phyloP scores from a whole-genome alignment of 1,140 invertebrate genomes.

The Drosophila serrata region DNA sequence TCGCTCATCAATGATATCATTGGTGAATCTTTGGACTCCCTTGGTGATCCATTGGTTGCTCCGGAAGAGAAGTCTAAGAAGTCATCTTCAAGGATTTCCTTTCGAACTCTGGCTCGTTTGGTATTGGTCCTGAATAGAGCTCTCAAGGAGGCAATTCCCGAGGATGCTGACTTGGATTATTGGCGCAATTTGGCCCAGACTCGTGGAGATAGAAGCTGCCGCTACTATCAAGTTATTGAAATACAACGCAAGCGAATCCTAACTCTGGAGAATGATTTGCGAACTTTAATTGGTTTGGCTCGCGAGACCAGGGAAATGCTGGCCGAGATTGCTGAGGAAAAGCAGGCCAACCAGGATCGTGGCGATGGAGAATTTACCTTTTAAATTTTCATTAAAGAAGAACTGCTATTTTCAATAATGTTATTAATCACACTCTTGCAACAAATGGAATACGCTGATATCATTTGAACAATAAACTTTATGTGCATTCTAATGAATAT shows the following conservation, averaged over 20 bases:
- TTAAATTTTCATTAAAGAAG: too few relatives aligned
- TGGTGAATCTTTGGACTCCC: not conserved
- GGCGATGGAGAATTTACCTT: slow-evolving; percentile 1
- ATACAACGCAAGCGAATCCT: slow-evolving; percentile 47
- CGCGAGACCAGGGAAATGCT: slow-evolving; percentile 56
- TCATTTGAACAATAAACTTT: not conserved
- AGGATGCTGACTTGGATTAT: slow-evolving; percentile 23
- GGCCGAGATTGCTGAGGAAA: slow-evolving; percentile 27
- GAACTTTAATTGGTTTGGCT: slow-evolving; percentile 41
- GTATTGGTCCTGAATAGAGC: slow-evolving; percentile 23
- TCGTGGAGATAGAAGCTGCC: slow-evolving; percentile 22
- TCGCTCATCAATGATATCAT: slow-evolving; percentile 23
- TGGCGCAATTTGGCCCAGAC: slow-evolving; percentile 53
- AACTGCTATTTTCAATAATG: too few relatives aligned
- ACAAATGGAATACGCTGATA: not conserved
- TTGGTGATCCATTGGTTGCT: not conserved
- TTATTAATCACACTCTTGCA: not conserved
- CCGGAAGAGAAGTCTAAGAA: not conserved
- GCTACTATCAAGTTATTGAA: slow-evolving; percentile 36
- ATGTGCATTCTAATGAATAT: not conserved
- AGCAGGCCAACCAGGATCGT: slow-evolving; percentile 1
- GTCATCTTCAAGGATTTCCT: slow-evolving; percentile 1
- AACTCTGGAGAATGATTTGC: slow-evolving; percentile 38
- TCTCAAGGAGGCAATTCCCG: not conserved
- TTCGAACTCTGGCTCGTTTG: slow-evolving; percentile 35